Conservation (phyloP, 2,113 vertebrate genomes). For the Tachuris rubrigastra region DNA sequence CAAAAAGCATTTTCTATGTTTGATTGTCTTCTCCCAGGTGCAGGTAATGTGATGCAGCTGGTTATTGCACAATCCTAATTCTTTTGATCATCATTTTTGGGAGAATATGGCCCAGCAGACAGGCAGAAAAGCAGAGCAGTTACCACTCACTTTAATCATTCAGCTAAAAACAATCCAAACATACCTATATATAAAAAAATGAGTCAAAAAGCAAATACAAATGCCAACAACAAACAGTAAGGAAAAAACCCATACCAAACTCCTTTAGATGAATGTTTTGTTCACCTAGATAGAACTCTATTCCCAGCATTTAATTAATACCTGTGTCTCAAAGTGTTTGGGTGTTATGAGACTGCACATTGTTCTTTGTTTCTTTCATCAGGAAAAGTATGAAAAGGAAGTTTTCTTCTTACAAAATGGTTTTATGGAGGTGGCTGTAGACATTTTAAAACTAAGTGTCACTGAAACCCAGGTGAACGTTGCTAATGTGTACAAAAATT, state of each 20-base stretch:
- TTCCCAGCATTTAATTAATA: background rate
- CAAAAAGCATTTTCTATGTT: background rate
- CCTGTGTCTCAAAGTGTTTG: background rate
- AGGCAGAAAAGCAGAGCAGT: background rate
- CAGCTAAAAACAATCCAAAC: background rate
- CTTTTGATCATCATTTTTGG: background rate
- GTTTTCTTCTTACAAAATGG: background rate
- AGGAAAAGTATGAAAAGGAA: background rate
- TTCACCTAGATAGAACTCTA: background rate
- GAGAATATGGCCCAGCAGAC: background rate
- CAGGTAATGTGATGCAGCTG: background rate
- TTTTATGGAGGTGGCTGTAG: background rate
- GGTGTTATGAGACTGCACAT: background rate
- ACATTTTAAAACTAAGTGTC: background rate
- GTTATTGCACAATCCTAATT: background rate
- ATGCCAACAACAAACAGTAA: background rate
- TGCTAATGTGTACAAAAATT: background rate
- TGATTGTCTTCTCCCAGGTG: background rate
- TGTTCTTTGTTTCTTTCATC: background rate
- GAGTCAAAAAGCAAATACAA: background rate
- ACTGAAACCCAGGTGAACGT: background rate
- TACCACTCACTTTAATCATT: background rate
- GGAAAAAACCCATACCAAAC: background rate
- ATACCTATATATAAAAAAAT: background rate
- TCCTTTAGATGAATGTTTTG: background rate